phyloP scores from a whole-genome alignment of 1,140 invertebrate genomes.

The Tribolium madens region DNA sequence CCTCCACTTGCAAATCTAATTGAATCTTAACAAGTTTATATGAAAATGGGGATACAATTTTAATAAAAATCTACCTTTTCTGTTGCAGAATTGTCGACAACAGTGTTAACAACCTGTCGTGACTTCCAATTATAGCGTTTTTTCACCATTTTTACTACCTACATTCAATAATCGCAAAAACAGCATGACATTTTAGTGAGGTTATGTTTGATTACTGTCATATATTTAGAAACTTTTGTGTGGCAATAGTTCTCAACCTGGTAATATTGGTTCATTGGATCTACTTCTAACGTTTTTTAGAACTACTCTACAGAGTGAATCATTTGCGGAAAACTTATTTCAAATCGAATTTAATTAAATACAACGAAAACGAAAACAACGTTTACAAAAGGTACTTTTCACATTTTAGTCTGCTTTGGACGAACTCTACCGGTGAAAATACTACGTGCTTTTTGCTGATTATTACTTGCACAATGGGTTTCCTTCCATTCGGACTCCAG shows the following conservation, averaged over 20 bases:
- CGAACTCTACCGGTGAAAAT: slow-evolving; percentile 3
- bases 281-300: too few relatives aligned
- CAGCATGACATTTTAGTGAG: too few relatives aligned
- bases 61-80: slow-evolving; percentile 72
- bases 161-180: too few relatives aligned
- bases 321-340: too few relatives aligned
- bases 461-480: slow-evolving; percentile 52
- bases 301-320: too few relatives aligned
- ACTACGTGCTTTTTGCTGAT: not conserved
- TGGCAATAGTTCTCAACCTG: too few relatives aligned
- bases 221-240: too few relatives aligned
- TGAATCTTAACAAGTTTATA: slow-evolving; percentile 71
- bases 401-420: not conserved
- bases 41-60: slow-evolving; percentile 48
- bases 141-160: slow-evolving; percentile 55
- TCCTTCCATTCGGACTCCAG: slow-evolving; percentile 82
- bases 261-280: too few relatives aligned
- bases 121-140: slow-evolving; percentile 83
- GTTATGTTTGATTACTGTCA: too few relatives aligned
- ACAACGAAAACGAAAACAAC: too few relatives aligned
- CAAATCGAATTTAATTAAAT: too few relatives aligned
- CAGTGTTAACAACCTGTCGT: slow-evolving; percentile 75
- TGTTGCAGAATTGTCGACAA: slow-evolving; percentile 76
- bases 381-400: not conserved
- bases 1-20: slow-evolving; percentile 72